These are phyloP conservation scores for Hylaea fasciaria DNA, from an alignment of 2,888 invertebrate genomes.

Conservation along the genomic window DNA sequence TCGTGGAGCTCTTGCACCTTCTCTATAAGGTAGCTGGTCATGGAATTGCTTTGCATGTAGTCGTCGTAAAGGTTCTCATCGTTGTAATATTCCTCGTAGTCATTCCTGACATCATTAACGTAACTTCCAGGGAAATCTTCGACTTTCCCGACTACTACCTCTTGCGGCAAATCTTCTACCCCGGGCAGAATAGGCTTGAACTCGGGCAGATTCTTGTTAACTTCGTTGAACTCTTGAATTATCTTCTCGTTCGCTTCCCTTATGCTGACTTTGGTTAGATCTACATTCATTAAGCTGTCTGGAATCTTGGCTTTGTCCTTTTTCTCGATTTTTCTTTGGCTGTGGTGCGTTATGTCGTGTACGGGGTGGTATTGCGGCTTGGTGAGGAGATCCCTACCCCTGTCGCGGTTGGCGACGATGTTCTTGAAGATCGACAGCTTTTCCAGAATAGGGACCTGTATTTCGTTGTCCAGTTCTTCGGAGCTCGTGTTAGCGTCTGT, in stretches of 20 bases:
- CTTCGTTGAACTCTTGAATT: slow-evolving; percentile 23
- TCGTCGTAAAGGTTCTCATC: slow-evolving; percentile 77
- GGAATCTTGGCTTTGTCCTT: slow-evolving; percentile 68
- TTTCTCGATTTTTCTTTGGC: slow-evolving; percentile 71
- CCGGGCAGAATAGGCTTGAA: slow-evolving; percentile 74
- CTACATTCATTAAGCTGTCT: slow-evolving; percentile 31
- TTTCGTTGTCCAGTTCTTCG: slow-evolving; percentile 58
- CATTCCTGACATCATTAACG: slow-evolving; percentile 49
- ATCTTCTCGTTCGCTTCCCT: slow-evolving; percentile 31
- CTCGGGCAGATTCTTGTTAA: slow-evolving; percentile 51
- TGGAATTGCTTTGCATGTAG: slow-evolving; percentile 76
- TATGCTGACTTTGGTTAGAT: slow-evolving; percentile 21
- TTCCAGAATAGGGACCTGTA: slow-evolving; percentile 64
- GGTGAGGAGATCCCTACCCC: slow-evolving; percentile 53
- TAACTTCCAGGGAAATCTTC: slow-evolving; percentile 62
- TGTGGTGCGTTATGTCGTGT: slow-evolving; percentile 67
- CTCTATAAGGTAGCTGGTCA: slow-evolving; percentile 80
- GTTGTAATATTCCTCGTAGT: slow-evolving; percentile 74
- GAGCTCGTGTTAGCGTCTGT: slow-evolving; percentile 36
- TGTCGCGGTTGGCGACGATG: slow-evolving; percentile 60
- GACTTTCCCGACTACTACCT: too few species aligned
- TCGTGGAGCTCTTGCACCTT: slow-evolving; percentile 81
- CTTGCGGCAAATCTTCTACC: too few species aligned
- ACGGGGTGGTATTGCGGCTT: slow-evolving; percentile 74
- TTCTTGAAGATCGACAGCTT: slow-evolving; percentile 74